Conservation (phyloP, 2,113 vertebrate species). For the Melanostigma gelatinosum region DNA sequence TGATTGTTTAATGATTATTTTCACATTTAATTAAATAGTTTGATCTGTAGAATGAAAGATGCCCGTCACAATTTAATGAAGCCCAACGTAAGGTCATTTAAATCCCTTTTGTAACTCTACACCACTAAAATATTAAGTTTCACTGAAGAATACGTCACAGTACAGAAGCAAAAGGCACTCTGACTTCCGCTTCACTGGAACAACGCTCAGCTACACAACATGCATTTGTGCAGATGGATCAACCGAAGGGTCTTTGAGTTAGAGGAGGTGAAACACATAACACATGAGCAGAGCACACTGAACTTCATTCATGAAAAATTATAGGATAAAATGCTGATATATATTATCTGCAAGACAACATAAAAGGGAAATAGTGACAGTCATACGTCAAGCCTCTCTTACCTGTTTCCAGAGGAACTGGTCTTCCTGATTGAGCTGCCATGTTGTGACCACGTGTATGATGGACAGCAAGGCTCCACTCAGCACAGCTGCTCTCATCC, state of each 20-base stretch:
- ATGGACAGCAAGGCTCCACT: constrained; percentile 89
- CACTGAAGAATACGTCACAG: not conserved
- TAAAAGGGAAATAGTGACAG: not conserved
- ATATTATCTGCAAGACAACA: not conserved
- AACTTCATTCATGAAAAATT: not conserved
- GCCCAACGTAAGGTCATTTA: not conserved
- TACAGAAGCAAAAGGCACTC: no score
- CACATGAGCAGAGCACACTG: not conserved
- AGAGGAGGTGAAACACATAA: not conserved
- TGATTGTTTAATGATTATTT: no score
- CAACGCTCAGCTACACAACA: not conserved
- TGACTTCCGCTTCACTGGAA: not conserved
- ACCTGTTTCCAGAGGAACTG: constrained; percentile 96
- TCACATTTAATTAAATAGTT: no score
- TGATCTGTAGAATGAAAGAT: no score
- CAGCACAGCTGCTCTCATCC: constrained; percentile 94
- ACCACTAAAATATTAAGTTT: not conserved
- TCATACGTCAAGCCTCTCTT: constrained; percentile 25
- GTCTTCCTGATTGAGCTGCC: constrained; percentile 90
- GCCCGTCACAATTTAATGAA: no score
- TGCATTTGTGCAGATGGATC: not conserved
- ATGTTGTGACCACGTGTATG: constrained; percentile 90
- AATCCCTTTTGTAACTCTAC: not conserved
- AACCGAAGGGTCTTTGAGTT: not conserved
- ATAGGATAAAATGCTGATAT: not conserved